These are phyloP conservation scores for Clostera curtula DNA, from an alignment of 2,888 invertebrate genomes.

Conservation along the genomic window DNA sequence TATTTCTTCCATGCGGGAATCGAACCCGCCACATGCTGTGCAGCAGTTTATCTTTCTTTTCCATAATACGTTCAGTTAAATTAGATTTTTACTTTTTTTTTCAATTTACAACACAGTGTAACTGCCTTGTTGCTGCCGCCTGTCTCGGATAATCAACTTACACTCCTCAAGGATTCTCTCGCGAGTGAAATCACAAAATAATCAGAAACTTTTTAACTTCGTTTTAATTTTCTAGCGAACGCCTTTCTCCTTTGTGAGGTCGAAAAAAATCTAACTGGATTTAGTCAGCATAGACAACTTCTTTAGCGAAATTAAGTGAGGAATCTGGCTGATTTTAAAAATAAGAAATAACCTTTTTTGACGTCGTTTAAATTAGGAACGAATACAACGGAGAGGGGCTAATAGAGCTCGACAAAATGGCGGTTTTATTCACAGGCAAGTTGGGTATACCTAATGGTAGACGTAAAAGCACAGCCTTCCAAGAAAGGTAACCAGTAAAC, in stretches of 20 bases:
- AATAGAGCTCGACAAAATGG: no score
- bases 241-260: conserved; percentile 10
- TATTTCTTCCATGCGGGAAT: no score
- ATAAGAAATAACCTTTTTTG: conserved; percentile 1
- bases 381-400: no score
- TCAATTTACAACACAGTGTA: not conserved
- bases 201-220: conserved; percentile 22
- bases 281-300: conserved; percentile 4
- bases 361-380: no score
- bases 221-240: conserved; percentile 17
- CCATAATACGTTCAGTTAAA: not conserved
- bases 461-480: no score
- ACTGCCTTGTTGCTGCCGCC: conserved; percentile 5
- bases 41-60: no score
- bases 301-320: not conserved
- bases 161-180: conserved; percentile 11
- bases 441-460: no score
- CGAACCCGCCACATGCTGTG: no score
- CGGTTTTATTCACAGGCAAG: no score
- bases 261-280: conserved; percentile 11
- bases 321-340: not conserved
- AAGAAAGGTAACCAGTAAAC: no score
- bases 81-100: no score
- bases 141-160: conserved; percentile 16
- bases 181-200: conserved; percentile 25